Conservation (phyloP, 2,888 invertebrate genomes). For the Sphaeridia pumilis region DNA sequence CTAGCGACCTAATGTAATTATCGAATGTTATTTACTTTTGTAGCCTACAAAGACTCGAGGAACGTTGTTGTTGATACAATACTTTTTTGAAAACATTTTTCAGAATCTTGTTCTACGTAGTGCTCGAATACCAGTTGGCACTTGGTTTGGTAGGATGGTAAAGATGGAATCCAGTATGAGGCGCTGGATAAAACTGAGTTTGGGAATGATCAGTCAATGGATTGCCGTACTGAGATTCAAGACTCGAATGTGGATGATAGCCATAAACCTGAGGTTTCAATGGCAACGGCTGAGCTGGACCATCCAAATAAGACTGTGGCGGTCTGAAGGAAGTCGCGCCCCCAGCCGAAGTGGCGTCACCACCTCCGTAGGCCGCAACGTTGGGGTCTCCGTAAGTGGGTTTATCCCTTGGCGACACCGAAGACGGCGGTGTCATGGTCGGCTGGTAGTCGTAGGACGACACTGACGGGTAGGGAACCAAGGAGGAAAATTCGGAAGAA, state of each 20-base stretch:
- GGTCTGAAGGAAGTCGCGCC: constrained; percentile 48
- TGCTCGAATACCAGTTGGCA: constrained; percentile 66
- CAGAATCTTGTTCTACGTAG: constrained; percentile 49
- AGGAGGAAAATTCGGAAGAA: constrained; percentile 37
- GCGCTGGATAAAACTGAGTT: constrained; percentile 68
- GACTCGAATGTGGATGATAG: constrained; percentile 43
- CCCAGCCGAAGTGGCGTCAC: constrained; percentile 15
- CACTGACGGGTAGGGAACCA: constrained; percentile 31
- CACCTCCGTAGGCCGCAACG: constrained; percentile 30
- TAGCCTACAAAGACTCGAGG: no score
- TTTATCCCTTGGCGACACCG: constrained; percentile 85
- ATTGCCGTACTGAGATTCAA: constrained; percentile 51
- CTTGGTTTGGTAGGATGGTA: constrained; percentile 61
- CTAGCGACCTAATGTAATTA: no score
- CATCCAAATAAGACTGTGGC: constrained; percentile 45
- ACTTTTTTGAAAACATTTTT: no score
- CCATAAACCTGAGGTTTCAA: constrained; percentile 82
- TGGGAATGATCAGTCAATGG: constrained; percentile 50
- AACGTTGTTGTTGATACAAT: no score
- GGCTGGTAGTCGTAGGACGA: constrained; percentile 50
- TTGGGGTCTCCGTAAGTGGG: constrained; percentile 50
- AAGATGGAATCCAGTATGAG: constrained; percentile 69
- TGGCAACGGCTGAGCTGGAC: constrained; percentile 57
- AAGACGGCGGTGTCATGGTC: constrained; percentile 94
- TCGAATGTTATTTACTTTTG: no score